A percentile compares a stretch with the other conserved stretches of the same genome.
These are phyloP conservation scores for Mormoops blainvillei DNA, from an alignment of 2,113 vertebrate genomes.

Conservation along the genomic window DNA sequence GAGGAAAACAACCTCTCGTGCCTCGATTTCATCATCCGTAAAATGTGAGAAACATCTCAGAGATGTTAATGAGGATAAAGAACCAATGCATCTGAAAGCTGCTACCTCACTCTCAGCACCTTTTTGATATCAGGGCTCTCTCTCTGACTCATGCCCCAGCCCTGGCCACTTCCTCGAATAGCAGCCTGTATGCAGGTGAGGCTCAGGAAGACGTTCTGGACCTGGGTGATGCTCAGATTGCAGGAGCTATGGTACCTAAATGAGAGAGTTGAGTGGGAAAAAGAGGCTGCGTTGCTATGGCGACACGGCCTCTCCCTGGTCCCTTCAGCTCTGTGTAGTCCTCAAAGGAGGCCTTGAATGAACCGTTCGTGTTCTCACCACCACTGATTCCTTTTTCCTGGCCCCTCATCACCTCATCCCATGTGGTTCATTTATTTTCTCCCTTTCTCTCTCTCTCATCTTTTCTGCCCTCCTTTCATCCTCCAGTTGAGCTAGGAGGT, in stretches of 20 bases:
- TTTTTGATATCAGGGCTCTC: not conserved
- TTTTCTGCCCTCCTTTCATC: not conserved
- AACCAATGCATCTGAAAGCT: not conserved
- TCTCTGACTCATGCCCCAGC: not conserved
- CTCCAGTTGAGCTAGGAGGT: not conserved
- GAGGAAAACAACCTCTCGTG: not conserved
- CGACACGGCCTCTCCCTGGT: not conserved
- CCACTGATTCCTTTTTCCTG: not conserved
- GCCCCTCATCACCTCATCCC: not conserved
- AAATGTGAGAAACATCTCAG: not conserved
- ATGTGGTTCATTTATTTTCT: not conserved
- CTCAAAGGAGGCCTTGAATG: not conserved
- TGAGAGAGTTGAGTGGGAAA: not conserved
- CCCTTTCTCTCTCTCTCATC: not conserved
- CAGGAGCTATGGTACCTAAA: not conserved
- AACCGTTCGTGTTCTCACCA: not conserved
- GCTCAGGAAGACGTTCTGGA: not conserved
- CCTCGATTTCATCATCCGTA: not conserved
- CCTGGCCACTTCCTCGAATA: not conserved
- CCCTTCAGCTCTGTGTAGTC: not conserved
- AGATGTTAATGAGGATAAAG: not conserved
- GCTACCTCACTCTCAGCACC: not conserved
- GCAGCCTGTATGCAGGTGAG: accelerated
- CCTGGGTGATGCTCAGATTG: not conserved
- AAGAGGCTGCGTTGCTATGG: not conserved